These are phyloP conservation scores for Formica selysi DNA, from an alignment of 1,140 invertebrate genomes.

Conservation along the genomic window DNA sequence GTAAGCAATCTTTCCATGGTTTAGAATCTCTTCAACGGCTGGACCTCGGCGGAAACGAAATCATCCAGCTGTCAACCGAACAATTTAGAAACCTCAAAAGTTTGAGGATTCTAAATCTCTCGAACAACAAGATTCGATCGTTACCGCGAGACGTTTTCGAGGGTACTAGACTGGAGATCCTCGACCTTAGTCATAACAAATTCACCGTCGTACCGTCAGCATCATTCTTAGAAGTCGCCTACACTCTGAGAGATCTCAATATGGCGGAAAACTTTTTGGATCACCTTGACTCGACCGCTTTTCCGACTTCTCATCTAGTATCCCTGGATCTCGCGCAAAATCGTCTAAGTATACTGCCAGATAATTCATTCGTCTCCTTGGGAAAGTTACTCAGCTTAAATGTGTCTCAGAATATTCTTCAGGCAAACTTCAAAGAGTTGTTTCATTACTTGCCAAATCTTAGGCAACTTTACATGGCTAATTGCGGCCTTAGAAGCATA, in stretches of 20 bases:
- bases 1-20: constrained; percentile 91
- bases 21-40: constrained; percentile 91
- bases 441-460: constrained; percentile 94
- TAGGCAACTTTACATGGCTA: constrained; percentile 91
- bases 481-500: constrained; percentile 91
- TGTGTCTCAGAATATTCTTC: constrained; percentile 92
- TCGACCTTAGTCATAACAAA: constrained; percentile 93
- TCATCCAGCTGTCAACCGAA: constrained; percentile 92
- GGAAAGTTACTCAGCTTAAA: constrained; percentile 92
- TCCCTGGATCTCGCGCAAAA: constrained; percentile 93
- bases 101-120: constrained; percentile 92
- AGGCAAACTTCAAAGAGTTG: constrained; percentile 96
- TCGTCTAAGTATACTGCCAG: constrained; percentile 93
- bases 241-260: constrained; percentile 91
- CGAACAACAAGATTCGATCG: constrained; percentile 91
- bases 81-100: constrained; percentile 93
- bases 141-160: constrained; percentile 93
- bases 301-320: constrained; percentile 93
- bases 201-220: constrained; percentile 91
- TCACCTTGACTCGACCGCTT: constrained; percentile 95
- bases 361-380: constrained; percentile 95
- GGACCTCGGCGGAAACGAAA: constrained; percentile 92
- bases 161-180: constrained; percentile 92
- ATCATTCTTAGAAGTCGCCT: constrained; percentile 91
- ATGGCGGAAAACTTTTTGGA: constrained; percentile 94